These are phyloP conservation scores for Pantelozetes paolii DNA, from an alignment of 2,888 invertebrate genomes.

Conservation along the genomic window DNA sequence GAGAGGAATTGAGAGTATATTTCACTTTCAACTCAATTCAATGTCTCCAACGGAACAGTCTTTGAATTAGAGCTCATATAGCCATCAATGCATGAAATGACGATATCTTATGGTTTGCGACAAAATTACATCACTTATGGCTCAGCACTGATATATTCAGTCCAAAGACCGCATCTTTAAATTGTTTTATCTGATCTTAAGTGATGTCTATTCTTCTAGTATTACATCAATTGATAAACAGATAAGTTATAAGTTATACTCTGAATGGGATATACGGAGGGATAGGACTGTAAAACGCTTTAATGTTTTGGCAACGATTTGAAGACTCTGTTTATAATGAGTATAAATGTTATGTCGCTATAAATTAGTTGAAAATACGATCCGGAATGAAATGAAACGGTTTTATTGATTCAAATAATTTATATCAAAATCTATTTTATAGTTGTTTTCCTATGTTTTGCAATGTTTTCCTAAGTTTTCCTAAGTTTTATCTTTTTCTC, in stretches of 20 bases:
- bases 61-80: slow-evolving; percentile 23
- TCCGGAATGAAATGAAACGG: not conserved
- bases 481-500: not conserved
- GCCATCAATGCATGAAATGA: slow-evolving; percentile 33
- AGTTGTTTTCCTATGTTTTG: slow-evolving; percentile 1
- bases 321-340: not conserved
- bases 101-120: slow-evolving; percentile 18
- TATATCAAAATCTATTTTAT: not conserved
- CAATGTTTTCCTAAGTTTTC: not conserved
- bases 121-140: slow-evolving; percentile 35
- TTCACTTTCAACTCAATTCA: not conserved
- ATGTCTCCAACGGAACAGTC: too few species aligned
- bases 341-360: not conserved
- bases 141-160: slow-evolving; percentile 3
- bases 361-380: not conserved
- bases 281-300: not conserved
- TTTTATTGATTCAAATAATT: slow-evolving; percentile 29
- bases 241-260: not conserved
- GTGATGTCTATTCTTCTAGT: slow-evolving; percentile 25
- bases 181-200: slow-evolving; percentile 21
- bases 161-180: slow-evolving; percentile 21
- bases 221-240: slow-evolving; percentile 18
- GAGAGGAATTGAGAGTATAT: not conserved
- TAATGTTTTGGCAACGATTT: not conserved
- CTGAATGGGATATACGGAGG: not conserved